Evolutionary conservation across 2,888 invertebrate genomes (phyloP), one percentile per base, ranked within the genome.

Genomic region (Synanthedon andrenaeformis): DNA sequence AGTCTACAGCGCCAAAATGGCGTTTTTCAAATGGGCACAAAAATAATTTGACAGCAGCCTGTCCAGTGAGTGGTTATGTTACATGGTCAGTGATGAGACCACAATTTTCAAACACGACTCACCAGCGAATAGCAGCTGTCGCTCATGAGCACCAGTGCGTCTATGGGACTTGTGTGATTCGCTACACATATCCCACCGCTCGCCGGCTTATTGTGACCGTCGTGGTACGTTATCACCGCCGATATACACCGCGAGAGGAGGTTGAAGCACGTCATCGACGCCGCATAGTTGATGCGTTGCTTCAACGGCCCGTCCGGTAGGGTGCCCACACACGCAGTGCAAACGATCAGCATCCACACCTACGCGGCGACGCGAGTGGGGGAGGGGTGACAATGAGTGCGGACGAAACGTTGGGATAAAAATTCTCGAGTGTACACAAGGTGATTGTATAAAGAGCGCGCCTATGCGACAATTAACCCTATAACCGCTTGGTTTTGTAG

Each of bases 111-210:
- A 11, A 13, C 12, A 4, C 42, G 0, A 91, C 93, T 89, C 90
- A 98, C 98, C 96, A 99, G 88, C 51, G 98, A 97, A 84, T 99
- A 99, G 74, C 95, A 94, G 74, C 96, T 96, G 87, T 99, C 99
- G 81, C 96, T 96, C 91, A 98, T 97, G 54, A 99, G 90, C 62
- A 99, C 94, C 64, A 99, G 91, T 54, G 96, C 98, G 83, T 99
- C 99, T 62, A 99, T 97, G 3, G 99, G 99, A 59, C 98, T 98
- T 4, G 99, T 99, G 85, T 99, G 99, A 87, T 99, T 99, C 51
- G 99, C 99, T 35, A 99, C 99, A 87, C 98, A 99, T 67, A 99
- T 99, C 49, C 92, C 93, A 53, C 90, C 92, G 61, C 82, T 89
- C 66, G 91, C 91, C 41, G 97, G 97, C 65, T 91, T 91, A 79